These are phyloP conservation scores for Cosmia trapezina DNA, from an alignment of 2,888 invertebrate genomes.

Conservation along the genomic window DNA sequence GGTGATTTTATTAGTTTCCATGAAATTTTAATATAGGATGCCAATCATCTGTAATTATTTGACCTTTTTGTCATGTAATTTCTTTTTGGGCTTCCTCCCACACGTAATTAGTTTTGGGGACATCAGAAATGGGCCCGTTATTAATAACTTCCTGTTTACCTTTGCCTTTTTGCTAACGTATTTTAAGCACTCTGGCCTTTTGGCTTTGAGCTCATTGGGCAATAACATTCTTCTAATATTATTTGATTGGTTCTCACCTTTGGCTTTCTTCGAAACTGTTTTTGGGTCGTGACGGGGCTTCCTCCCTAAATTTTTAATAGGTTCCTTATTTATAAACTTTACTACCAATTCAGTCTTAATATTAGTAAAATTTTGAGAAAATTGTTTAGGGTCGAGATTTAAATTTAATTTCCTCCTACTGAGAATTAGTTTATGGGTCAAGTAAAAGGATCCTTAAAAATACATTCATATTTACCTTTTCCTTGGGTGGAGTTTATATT, in stretches of 20 bases:
- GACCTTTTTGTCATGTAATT: constrained; percentile 35
- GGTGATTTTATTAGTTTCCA: neutral
- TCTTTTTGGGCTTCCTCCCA: constrained; percentile 34
- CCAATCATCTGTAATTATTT: constrained; percentile 2
- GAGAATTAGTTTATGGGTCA: constrained; percentile 33
- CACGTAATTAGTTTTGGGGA: constrained; percentile 28
- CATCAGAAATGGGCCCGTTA: constrained; percentile 17
- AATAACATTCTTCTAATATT: constrained; percentile 37
- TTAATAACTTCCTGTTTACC: constrained; percentile 29
- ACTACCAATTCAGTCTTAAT: constrained; percentile 56
- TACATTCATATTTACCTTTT: constrained; percentile 30
- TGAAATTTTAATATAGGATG: neutral
- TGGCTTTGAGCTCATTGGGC: neutral
- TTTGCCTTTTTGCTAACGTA: constrained; percentile 39
- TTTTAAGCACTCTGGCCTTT: constrained; percentile 22
- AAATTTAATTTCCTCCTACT: constrained; percentile 45
- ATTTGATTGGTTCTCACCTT: constrained; percentile 69
- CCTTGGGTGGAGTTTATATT: constrained; percentile 6
- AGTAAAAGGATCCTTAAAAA: constrained; percentile 19
- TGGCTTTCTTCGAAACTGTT: constrained; percentile 70
- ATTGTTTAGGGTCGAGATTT: neutral
- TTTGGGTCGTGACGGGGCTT: constrained; percentile 60
- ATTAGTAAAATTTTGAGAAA: constrained; percentile 32
- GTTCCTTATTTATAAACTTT: constrained; percentile 50
- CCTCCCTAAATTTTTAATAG: constrained; percentile 59